Conservation (phyloP, 2,113 vertebrate species). For the Xiphophorus hellerii region DNA sequence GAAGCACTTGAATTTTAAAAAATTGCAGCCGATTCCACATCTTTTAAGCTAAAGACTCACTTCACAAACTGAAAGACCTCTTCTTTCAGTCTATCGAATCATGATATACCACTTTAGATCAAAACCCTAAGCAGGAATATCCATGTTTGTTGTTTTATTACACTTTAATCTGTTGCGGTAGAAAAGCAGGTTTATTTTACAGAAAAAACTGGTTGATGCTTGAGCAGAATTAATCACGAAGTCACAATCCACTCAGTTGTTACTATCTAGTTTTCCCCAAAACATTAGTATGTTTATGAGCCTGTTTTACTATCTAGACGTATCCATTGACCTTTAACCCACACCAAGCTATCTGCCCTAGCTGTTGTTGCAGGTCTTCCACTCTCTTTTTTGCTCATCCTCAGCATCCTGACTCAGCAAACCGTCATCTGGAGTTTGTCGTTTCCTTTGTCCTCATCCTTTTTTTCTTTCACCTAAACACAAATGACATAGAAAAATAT, state of each 20-base stretch:
- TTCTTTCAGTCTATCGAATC: too few relatives aligned
- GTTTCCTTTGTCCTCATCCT: constrained; percentile 37
- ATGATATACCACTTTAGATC: too few relatives aligned
- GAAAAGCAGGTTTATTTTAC: too few relatives aligned
- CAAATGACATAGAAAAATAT: constrained; percentile 16
- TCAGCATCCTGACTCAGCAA: constrained; percentile 64
- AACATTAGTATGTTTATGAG: not conserved
- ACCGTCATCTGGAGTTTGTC: constrained; percentile 30
- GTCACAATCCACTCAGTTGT: not conserved
- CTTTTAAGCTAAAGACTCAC: too few relatives aligned
- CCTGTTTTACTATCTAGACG: not conserved
- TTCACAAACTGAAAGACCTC: too few relatives aligned
- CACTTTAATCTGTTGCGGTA: too few relatives aligned
- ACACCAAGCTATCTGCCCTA: not conserved
- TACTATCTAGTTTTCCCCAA: not conserved
- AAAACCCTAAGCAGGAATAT: too few relatives aligned
- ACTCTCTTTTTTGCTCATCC: not conserved
- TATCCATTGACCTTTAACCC: constrained; percentile 37
- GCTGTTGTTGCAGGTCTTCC: constrained; percentile 10
- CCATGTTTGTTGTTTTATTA: too few relatives aligned
- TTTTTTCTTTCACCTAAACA: not conserved
- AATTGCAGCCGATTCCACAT: too few relatives aligned
- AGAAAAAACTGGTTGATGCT: not conserved
- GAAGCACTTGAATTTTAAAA: too few relatives aligned
- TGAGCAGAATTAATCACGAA: not conserved